A percentile compares a stretch with the other conserved stretches of the same genome.
Evolutionary conservation across 1,140 invertebrate genomes (phyloP).

Genomic region (Macrostomum lignano): DNA sequence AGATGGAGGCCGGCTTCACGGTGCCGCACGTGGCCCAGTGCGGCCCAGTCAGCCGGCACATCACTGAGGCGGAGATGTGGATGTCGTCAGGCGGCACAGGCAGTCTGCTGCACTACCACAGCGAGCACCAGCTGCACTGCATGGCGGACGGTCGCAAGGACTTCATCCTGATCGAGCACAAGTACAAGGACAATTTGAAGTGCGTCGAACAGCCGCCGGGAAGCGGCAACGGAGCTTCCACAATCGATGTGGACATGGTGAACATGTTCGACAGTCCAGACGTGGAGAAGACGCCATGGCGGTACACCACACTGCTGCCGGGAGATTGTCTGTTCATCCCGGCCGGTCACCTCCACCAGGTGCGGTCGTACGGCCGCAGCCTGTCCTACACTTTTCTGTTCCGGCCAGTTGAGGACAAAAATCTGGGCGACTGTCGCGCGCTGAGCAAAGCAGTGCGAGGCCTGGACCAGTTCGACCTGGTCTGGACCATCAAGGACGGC

Average conservation of each 20-base stretch:
- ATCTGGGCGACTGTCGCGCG: slow-evolving; percentile 12
- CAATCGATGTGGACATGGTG: slow-evolving; percentile 18
- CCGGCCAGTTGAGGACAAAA: slow-evolving; percentile 11
- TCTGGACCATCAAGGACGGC: background rate
- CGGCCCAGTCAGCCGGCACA: slow-evolving; percentile 13
- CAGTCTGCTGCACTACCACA: slow-evolving; percentile 19
- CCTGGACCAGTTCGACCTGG: too few species aligned
- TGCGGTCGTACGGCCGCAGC: slow-evolving; percentile 20
- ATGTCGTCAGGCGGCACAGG: slow-evolving; percentile 21
- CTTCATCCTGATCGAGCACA: slow-evolving; percentile 19
- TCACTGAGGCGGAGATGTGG: slow-evolving; percentile 21
- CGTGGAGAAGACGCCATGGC: slow-evolving; percentile 16
- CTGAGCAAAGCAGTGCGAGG: slow-evolving; percentile 3
- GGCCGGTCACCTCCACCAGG: slow-evolving; percentile 21
- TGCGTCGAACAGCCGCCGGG: slow-evolving; percentile 13
- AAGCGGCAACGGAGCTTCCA: slow-evolving; percentile 15
- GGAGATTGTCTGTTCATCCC: slow-evolving; percentile 26
- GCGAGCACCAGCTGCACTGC: slow-evolving; percentile 23
- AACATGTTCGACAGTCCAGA: slow-evolving; percentile 17
- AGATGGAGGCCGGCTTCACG: slow-evolving; percentile 18
- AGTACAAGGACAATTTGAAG: slow-evolving; percentile 14
- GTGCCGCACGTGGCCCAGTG: slow-evolving; percentile 17
- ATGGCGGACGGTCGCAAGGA: slow-evolving; percentile 22
- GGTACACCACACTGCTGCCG: slow-evolving; percentile 14
- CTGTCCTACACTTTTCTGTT: slow-evolving; percentile 18